These are phyloP conservation scores for Lycodopsis pacificus DNA, from an alignment of 2,797 vertebrate species.

Conservation along the genomic window DNA sequence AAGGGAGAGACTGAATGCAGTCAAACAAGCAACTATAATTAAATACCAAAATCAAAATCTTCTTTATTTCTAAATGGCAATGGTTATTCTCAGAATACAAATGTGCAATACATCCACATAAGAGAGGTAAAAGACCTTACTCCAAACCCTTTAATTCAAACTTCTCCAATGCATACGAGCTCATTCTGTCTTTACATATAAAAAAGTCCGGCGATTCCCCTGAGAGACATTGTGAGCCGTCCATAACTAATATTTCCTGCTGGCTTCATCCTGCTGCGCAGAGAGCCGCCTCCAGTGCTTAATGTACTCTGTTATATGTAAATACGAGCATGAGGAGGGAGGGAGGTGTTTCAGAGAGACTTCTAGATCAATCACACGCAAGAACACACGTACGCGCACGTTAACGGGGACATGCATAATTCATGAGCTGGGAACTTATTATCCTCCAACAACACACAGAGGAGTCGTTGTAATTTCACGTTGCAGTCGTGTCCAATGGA, in stretches of 20 bases:
- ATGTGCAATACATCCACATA: not conserved
- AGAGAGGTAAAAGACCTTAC: not conserved
- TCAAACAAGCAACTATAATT: not conserved
- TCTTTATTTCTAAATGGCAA: not conserved
- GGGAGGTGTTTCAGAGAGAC: constrained; percentile 8
- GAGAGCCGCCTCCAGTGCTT: constrained; percentile 1
- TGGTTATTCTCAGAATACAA: not conserved
- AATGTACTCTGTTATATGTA: constrained; percentile 27
- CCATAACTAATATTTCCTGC: not conserved
- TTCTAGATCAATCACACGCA: constrained; percentile 33
- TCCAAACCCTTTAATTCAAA: not conserved
- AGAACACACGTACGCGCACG: constrained; percentile 12
- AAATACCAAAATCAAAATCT: not conserved
- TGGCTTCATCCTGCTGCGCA: not conserved
- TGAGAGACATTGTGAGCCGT: not conserved
- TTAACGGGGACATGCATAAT: constrained; percentile 39
- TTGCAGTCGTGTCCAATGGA: constrained; percentile 3
- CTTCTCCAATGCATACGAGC: not conserved
- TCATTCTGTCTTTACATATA: not conserved
- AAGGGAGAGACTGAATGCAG: not conserved
- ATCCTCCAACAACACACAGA: constrained; percentile 20
- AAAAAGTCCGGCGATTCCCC: not conserved
- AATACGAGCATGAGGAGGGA: constrained; percentile 8
- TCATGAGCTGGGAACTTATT: constrained; percentile 30
- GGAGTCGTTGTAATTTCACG: constrained; percentile 33